Percentiles rank a stretch among this genome's conserved stretches.
phyloP scores from a whole-genome alignment of 2,797 vertebrate species.

The Sebastes flavidus region DNA sequence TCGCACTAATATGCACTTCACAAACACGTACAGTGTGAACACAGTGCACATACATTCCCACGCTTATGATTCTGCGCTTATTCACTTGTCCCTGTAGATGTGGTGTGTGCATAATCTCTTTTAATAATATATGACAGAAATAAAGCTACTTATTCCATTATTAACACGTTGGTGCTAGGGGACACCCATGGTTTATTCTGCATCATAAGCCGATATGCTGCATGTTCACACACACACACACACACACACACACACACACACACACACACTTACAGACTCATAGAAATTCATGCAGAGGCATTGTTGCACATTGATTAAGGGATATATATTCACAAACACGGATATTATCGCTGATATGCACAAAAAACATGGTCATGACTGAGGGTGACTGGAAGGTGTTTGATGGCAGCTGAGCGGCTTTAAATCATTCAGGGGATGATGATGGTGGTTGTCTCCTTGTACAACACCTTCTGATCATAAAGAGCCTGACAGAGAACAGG shows the following conservation, averaged over 20 bases:
- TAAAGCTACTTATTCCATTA: slow-evolving; percentile 68
- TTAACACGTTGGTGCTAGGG: slow-evolving; percentile 62
- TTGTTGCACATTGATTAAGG: slow-evolving; percentile 14
- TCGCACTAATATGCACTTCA: background rate
- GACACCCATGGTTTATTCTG: slow-evolving; percentile 42
- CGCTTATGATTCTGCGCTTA: slow-evolving; percentile 4
- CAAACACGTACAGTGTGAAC: background rate
- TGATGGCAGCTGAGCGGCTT: slow-evolving; percentile 32
- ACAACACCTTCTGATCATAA: slow-evolving; percentile 38
- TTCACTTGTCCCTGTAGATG: slow-evolving; percentile 47
- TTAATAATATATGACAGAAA: slow-evolving; percentile 73
- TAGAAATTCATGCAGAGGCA: slow-evolving; percentile 5
- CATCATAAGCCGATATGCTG: slow-evolving; percentile 18
- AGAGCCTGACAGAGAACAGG: slow-evolving; percentile 9
- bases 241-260: slow-evolving; percentile 8
- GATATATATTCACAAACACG: slow-evolving; percentile 33
- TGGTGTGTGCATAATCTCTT: slow-evolving; percentile 55
- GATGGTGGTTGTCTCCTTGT: slow-evolving; percentile 22
- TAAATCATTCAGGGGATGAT: slow-evolving; percentile 58
- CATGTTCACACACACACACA: slow-evolving; percentile 2
- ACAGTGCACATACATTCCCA: background rate
- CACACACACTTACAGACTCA: background rate
- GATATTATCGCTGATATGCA: slow-evolving; percentile 20
- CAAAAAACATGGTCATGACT: slow-evolving; percentile 16
- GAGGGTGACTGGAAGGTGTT: slow-evolving; percentile 21